Percentiles rank a stretch among this genome's conserved stretches.
These are phyloP conservation scores for Zaprionus vittiger DNA, from an alignment of 1,140 invertebrate species.

Conservation along the genomic window DNA sequence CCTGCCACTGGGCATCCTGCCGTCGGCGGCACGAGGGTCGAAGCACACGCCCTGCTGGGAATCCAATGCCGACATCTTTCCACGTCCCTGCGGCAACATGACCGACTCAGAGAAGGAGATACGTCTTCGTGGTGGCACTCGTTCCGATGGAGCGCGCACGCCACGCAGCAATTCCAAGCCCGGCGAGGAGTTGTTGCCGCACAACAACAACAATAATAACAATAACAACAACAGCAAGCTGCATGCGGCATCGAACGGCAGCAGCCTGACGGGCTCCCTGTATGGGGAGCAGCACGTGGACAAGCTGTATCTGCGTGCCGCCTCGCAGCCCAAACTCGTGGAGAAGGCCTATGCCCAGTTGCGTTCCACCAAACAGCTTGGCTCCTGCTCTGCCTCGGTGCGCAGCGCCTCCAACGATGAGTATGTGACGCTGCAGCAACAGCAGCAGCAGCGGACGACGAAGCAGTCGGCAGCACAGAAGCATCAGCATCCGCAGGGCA, in stretches of 20 bases:
- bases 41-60: slow-evolving; percentile 89
- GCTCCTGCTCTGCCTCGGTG: slow-evolving; percentile 53
- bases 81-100: slow-evolving; percentile 89
- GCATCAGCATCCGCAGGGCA: slow-evolving; percentile 45
- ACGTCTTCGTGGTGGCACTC: slow-evolving; percentile 85
- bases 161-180: slow-evolving; percentile 76
- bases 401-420: slow-evolving; percentile 74
- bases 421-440: slow-evolving; percentile 76
- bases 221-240: slow-evolving; percentile 51
- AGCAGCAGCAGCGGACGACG: slow-evolving; percentile 46
- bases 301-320: slow-evolving; percentile 86
- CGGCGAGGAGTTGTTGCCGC: slow-evolving; percentile 70
- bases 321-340: slow-evolving; percentile 78
- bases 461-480: slow-evolving; percentile 47
- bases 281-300: slow-evolving; percentile 87
- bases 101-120: slow-evolving; percentile 89
- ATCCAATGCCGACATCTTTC: slow-evolving; percentile 91
- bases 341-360: slow-evolving; percentile 83
- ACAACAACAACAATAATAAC: slow-evolving; percentile 49
- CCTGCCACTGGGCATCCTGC: slow-evolving; percentile 89
- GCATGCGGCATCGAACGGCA: slow-evolving; percentile 20
- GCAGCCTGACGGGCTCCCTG: slow-evolving; percentile 58
- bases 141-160: slow-evolving; percentile 86
- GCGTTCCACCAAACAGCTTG: slow-evolving; percentile 71
- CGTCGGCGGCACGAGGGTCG: slow-evolving; percentile 65